Percentiles rank a stretch among this genome's conserved stretches.
phyloP scores from a whole-genome alignment of 2,888 invertebrate species.

The Athalia rosae region DNA sequence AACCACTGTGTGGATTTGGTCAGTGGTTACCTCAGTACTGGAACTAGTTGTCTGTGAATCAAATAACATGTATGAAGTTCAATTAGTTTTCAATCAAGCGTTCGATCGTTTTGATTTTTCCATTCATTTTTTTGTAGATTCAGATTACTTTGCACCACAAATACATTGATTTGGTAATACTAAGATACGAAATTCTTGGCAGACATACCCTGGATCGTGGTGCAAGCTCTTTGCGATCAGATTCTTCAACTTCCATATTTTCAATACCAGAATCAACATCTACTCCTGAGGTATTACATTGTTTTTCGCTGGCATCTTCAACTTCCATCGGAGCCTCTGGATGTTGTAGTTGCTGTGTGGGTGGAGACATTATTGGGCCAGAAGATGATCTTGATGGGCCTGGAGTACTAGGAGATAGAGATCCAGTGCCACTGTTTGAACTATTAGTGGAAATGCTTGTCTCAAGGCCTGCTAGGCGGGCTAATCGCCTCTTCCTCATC shows the following conservation, averaged over 20 bases:
- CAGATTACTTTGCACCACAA: too few relatives aligned
- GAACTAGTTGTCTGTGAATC: conserved; percentile 68
- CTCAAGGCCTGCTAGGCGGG: conserved; percentile 81
- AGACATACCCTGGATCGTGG: conserved; percentile 67
- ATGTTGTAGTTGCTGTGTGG: conserved; percentile 63
- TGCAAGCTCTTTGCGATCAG: conserved; percentile 67
- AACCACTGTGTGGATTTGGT: conserved; percentile 80
- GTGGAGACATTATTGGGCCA: conserved; percentile 64
- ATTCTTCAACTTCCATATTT: conserved; percentile 82
- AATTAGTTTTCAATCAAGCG: too few relatives aligned
- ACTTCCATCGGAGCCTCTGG: conserved; percentile 76
- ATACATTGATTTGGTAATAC: conserved; percentile 11
- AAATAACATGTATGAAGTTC: neutral
- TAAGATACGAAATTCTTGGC: conserved; percentile 52
- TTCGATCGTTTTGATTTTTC: too few relatives aligned
- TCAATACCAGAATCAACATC: conserved; percentile 85
- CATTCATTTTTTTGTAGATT: too few relatives aligned
- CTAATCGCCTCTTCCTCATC: conserved; percentile 86
- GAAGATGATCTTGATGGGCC: conserved; percentile 65
- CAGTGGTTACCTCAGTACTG: conserved; percentile 78
- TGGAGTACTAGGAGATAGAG: conserved; percentile 75
- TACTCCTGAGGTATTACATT: conserved; percentile 74
- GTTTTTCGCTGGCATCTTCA: conserved; percentile 75
- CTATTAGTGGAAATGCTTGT: conserved; percentile 74
- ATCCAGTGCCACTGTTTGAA: conserved; percentile 58